These are phyloP conservation scores for Agriopis leucophaearia DNA, from an alignment of 2,888 invertebrate species.

Conservation along the genomic window DNA sequence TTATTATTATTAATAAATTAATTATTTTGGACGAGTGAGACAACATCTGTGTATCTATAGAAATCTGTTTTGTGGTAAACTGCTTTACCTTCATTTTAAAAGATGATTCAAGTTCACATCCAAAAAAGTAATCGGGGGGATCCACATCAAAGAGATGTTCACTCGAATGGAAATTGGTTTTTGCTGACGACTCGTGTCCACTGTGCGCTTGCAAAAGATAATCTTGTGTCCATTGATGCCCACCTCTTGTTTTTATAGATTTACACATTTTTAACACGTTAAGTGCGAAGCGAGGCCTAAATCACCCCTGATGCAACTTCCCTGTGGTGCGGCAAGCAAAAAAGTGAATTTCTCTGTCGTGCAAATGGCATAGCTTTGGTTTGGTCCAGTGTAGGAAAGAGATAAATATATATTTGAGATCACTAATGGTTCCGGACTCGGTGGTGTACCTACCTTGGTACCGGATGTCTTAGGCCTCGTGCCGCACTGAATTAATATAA, in stretches of 20 bases:
- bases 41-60: not conserved
- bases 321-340: too few relatives aligned
- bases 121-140: conserved; percentile 26
- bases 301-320: too few relatives aligned
- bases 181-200: conserved; percentile 31
- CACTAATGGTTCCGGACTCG: too few relatives aligned
- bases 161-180: conserved; percentile 30
- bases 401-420: too few relatives aligned
- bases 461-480: too few relatives aligned
- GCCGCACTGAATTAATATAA: too few relatives aligned
- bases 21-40: not conserved
- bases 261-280: not conserved
- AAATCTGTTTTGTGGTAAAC: not conserved
- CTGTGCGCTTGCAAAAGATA: conserved; percentile 21
- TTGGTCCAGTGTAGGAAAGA: too few relatives aligned
- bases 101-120: conserved; percentile 12
- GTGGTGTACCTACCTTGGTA: too few relatives aligned
- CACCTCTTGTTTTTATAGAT: conserved; percentile 17
- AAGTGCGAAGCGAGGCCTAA: too few relatives aligned
- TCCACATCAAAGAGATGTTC: conserved; percentile 24
- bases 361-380: too few relatives aligned
- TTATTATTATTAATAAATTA: too few relatives aligned
- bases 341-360: too few relatives aligned
- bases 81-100: not conserved
- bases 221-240: conserved; percentile 21